Evolutionary conservation across 64 coral and sea anemone species (phyloP), one percentile per base, ranked within the genome.

Genomic region (Porites lutea): DNA sequence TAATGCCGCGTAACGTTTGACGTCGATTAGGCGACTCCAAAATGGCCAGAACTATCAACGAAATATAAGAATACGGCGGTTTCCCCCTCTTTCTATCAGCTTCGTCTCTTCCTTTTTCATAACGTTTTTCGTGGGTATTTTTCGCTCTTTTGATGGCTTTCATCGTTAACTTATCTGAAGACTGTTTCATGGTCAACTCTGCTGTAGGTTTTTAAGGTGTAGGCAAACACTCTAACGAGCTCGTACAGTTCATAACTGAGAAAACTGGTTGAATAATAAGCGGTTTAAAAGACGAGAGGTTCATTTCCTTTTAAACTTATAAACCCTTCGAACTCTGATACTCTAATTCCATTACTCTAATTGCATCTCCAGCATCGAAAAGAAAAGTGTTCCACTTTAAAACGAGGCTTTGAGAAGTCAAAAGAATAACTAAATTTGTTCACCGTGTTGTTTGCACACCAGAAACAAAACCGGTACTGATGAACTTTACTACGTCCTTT

Each of bases 51-150:
- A 95, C 88, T 73, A 99, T 99, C 71, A 99, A 66, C 12, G 97
- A 95, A n/a, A 99, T 96, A 18, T 99, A 99, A 2, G 94, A 96
- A 46, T 94, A 99, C 20, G 97, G 97, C 43, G 97, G 94, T 13
- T 99, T 99, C 2, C 91, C 91, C 15, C 84, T 93, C 13, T 95
- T 96, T 20, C 88, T 84, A 7, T 84, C 46, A 0, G 0, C 46
- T 52, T 8, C 22, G 5, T 21, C 48, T 8, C 13, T 19, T 13
- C 8, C 16, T 69, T 13, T 9, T 12, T 78, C 75, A 6, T 22
- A 78, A 23, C 52, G 6, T 4, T 4, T 5, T 16, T 48, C 14
- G 11, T 50, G 1, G 11, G 50, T 20, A 0, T 6, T 50, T 84
- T n/a, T 46, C 52, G 8, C 63, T 15, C 9, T 6, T 44, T 65